phyloP scores from a whole-genome alignment of 2,113 vertebrate genomes.

The Xenus cinereus region DNA sequence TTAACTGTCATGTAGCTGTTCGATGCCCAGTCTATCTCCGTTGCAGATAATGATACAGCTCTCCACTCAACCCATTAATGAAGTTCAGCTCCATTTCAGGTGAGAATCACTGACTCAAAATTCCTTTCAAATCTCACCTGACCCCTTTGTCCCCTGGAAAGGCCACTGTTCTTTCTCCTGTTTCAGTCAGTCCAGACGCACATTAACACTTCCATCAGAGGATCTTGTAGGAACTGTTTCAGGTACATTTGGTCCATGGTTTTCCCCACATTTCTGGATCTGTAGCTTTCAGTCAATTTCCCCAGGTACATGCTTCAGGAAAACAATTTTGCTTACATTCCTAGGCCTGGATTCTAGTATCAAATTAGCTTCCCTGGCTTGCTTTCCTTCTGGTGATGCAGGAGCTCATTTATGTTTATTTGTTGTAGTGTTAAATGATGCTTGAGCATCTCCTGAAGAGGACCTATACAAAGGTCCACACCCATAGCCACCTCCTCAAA shows the following conservation, averaged over 20 bases:
- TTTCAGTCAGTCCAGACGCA: neutral
- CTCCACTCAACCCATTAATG: neutral
- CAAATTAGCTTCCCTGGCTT: neutral
- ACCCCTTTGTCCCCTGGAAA: neutral
- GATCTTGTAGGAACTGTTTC: neutral
- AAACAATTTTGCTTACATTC: neutral
- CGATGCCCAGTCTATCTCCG: rapidly evolving
- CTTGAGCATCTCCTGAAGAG: neutral
- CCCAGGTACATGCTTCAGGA: rapidly evolving
- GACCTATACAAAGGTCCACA: neutral
- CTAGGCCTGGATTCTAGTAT: neutral
- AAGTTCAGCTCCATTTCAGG: neutral
- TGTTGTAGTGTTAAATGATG: neutral
- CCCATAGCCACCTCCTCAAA: neutral
- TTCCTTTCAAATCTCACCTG: neutral
- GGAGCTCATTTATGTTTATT: neutral
- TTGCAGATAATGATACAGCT: neutral
- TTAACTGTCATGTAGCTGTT: neutral
- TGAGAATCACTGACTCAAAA: neutral
- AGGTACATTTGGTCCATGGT: neutral
- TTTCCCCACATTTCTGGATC: neutral
- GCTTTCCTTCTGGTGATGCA: neutral
- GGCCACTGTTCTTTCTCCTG: neutral
- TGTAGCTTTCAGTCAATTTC: neutral
- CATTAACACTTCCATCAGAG: neutral